These are phyloP conservation scores for Lampropteryx suffumata DNA, from an alignment of 2,888 invertebrate species.

Conservation along the genomic window DNA sequence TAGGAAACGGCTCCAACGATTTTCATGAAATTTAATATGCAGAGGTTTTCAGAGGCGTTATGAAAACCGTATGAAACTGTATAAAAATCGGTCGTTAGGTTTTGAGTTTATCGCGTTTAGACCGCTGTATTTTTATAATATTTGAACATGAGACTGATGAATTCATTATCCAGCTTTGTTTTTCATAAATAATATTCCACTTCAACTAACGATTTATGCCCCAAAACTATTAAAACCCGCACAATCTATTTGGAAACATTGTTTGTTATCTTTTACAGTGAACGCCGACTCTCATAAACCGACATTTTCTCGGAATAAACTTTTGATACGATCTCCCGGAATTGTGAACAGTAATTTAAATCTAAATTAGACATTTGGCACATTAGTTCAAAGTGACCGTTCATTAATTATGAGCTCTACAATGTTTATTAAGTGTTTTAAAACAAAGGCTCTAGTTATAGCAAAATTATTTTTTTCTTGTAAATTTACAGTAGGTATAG, in stretches of 20 bases:
- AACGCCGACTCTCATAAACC: constrained; percentile 32
- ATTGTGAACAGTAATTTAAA: constrained; percentile 27
- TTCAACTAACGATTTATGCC: constrained; percentile 11
- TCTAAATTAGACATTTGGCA: constrained; percentile 27
- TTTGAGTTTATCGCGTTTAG: too few species aligned
- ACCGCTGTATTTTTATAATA: too few species aligned
- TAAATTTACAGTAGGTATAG: too few species aligned
- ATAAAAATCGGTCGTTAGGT: too few species aligned
- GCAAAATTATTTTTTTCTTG: not conserved
- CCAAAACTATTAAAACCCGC: constrained; percentile 14
- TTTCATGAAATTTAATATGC: too few species aligned
- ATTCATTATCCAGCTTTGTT: too few species aligned
- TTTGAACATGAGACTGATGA: too few species aligned
- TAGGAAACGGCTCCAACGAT: too few species aligned
- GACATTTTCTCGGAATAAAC: constrained; percentile 33
- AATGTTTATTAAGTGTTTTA: constrained; percentile 17
- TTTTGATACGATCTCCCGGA: constrained; percentile 34
- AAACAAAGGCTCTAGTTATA: constrained; percentile 3
- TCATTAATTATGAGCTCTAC: constrained; percentile 10
- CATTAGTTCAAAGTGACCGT: constrained; percentile 20
- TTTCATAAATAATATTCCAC: not conserved
- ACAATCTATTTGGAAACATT: constrained; percentile 29
- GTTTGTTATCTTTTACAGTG: constrained; percentile 30
- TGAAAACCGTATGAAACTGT: too few species aligned
- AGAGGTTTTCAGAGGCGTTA: too few species aligned